A percentile compares a stretch with the other conserved stretches of the same genome.
phyloP scores from a whole-genome alignment of 1,140 invertebrate genomes.

The Nymphalis io region DNA sequence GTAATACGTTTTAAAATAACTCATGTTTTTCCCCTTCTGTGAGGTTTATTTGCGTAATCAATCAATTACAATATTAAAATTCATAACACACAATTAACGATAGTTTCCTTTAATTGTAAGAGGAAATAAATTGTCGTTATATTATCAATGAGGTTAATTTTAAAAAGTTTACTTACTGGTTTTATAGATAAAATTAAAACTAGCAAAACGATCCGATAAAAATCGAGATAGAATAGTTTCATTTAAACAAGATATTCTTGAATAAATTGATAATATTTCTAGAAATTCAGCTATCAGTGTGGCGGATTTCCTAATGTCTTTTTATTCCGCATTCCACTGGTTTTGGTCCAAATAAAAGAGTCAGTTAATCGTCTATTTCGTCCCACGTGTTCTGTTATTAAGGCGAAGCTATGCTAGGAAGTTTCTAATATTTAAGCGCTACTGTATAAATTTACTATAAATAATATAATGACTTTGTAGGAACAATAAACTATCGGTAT shows the following conservation, averaged over 20 bases:
- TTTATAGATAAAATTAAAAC: not conserved
- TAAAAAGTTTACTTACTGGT: not conserved
- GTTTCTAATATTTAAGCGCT: too few species aligned
- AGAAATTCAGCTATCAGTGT: constrained; percentile 38
- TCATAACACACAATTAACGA: not conserved
- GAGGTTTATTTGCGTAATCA: not conserved
- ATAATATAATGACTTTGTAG: not conserved
- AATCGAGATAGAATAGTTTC: not conserved
- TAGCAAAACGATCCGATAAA: not conserved
- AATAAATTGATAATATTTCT: not conserved
- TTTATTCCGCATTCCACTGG: constrained; percentile 58
- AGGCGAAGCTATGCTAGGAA: constrained; percentile 42
- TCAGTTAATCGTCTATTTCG: constrained; percentile 56
- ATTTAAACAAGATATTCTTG: not conserved
- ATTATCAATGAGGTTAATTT: not conserved
- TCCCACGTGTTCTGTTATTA: constrained; percentile 59
- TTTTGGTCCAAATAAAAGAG: constrained; percentile 65
- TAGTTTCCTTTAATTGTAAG: constrained; percentile 1
- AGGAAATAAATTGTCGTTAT: not conserved
- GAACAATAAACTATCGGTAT: not conserved
- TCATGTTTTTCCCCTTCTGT: not conserved
- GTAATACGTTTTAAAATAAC: too few species aligned
- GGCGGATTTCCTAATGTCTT: constrained; percentile 40
- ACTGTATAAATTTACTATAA: not conserved
- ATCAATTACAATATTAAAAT: constrained; percentile 1